Evolutionary conservation across 2,888 invertebrate genomes (phyloP).

Genomic region (Apomyelois bistriatella): DNA sequence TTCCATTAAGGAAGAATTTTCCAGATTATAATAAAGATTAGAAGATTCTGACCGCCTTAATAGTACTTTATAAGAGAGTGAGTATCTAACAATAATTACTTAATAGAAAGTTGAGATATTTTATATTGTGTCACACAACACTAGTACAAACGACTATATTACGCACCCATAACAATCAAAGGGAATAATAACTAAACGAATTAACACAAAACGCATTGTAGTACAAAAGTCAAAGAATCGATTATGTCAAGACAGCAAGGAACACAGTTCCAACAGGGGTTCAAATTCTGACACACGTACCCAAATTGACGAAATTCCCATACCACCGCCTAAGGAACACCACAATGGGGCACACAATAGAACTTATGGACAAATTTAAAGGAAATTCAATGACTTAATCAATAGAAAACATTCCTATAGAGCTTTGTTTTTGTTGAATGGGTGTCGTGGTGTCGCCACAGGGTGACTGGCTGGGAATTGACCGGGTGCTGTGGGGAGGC

Average conservation of each 20-base stretch:
- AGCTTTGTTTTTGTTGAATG: conserved; percentile 67
- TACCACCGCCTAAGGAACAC: conserved; percentile 63
- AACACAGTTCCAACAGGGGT: conserved; percentile 34
- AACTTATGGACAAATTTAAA: conserved; percentile 51
- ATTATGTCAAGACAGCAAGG: conserved; percentile 43
- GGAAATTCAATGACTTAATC: conserved; percentile 71
- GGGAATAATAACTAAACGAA: conserved; percentile 61
- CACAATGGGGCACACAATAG: conserved; percentile 40
- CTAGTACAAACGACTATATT: neutral
- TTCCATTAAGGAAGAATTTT: too few relatives aligned
- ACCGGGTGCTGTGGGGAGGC: conserved; percentile 52
- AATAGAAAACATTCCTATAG: conserved; percentile 75
- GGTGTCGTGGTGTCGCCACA: conserved; percentile 29
- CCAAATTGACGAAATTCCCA: conserved; percentile 75
- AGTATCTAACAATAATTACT: neutral
- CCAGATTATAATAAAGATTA: too few relatives aligned
- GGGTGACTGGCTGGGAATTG: conserved; percentile 60
- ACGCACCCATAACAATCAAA: conserved; percentile 64
- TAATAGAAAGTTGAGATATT: neutral
- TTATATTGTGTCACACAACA: neutral
- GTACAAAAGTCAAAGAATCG: conserved; percentile 50
- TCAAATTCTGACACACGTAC: conserved; percentile 61
- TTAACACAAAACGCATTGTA: conserved; percentile 62
- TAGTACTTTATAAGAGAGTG: too few relatives aligned
- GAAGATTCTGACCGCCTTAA: too few relatives aligned